These are phyloP conservation scores for Tragelaphus oryx DNA, from an alignment of 2,797 vertebrate genomes.

Conservation along the genomic window DNA sequence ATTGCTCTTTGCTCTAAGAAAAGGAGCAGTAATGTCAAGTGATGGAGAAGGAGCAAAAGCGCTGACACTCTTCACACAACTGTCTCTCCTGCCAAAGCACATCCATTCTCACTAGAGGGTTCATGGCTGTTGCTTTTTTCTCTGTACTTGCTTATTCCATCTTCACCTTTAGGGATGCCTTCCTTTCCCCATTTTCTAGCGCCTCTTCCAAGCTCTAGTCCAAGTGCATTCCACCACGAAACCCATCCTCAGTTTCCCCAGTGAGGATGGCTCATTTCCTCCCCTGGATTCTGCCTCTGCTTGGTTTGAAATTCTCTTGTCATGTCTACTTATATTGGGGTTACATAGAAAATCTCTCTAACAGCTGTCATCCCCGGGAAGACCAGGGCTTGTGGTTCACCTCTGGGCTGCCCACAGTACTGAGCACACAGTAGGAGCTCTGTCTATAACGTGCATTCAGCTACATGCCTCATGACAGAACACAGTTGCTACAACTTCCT, in stretches of 20 bases:
- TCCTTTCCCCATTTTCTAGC: background rate
- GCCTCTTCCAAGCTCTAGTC: background rate
- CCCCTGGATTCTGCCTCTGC: no score
- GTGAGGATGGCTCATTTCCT: background rate
- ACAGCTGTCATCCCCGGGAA: accelerated
- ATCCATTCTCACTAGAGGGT: accelerated
- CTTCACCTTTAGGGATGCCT: background rate
- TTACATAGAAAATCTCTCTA: no score
- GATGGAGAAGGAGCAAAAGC: no score
- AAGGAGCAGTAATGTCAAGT: no score
- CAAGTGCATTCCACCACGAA: accelerated
- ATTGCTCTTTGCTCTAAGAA: background rate
- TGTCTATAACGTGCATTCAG: accelerated
- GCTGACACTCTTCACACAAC: background rate
- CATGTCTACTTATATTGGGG: no score
- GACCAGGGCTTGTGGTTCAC: background rate
- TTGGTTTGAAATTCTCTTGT: background rate
- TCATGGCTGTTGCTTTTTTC: accelerated
- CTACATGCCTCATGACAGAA: background rate
- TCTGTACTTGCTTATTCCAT: background rate
- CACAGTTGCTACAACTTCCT: background rate
- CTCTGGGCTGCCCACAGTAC: accelerated
- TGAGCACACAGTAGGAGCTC: background rate
- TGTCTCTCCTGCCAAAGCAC: no score
- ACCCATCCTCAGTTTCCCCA: no score